These are phyloP conservation scores for Lepus timidus DNA, from an alignment of 2,113 vertebrate genomes.

Conservation along the genomic window DNA sequence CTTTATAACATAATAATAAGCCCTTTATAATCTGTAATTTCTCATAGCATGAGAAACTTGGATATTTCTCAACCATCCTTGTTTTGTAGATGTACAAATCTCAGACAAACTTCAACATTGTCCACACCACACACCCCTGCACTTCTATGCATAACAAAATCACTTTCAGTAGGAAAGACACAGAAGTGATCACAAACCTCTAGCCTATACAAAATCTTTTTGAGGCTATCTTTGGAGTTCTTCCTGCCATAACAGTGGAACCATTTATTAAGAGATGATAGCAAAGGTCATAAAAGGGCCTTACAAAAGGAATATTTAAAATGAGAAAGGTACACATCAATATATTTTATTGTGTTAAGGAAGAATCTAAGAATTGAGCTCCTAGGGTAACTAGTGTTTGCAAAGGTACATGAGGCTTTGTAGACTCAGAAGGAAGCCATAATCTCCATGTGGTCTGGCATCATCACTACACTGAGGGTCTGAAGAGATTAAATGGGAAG, in stretches of 20 bases:
- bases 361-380: background rate
- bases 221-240: background rate
- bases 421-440: too few species aligned
- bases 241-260: background rate
- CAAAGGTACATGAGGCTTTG: too few species aligned
- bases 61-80: background rate
- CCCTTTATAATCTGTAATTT: background rate
- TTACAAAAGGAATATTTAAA: background rate
- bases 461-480: too few species aligned
- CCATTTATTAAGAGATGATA: background rate
- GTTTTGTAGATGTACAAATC: background rate
- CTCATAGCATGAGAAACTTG: background rate
- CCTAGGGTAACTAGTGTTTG: background rate
- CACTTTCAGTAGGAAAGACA: background rate
- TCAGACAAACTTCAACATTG: background rate
- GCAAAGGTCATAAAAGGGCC: background rate
- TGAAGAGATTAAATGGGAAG: too few species aligned
- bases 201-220: background rate
- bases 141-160: background rate
- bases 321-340: background rate
- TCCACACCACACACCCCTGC: rapidly evolving
- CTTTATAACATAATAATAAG: background rate
- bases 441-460: too few species aligned
- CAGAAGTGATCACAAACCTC: background rate
- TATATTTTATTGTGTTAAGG: background rate